A percentile compares a stretch with the other conserved stretches of the same genome.
These are phyloP conservation scores for Thamnaconus septentrionalis DNA, from an alignment of 2,113 vertebrate genomes.

Conservation along the genomic window DNA sequence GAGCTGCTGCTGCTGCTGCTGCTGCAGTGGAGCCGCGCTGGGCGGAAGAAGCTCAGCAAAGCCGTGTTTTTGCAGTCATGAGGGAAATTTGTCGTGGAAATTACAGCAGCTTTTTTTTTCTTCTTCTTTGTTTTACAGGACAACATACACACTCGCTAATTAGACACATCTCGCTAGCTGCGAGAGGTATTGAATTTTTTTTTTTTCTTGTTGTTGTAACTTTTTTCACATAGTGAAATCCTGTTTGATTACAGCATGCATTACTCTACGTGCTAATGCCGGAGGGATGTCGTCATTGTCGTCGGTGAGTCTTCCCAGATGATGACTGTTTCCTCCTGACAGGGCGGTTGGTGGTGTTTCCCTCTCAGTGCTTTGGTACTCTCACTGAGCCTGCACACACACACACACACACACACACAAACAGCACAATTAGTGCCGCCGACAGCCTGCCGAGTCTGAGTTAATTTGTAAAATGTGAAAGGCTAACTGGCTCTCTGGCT, in stretches of 20 bases:
- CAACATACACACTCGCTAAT: slow-evolving; percentile 73
- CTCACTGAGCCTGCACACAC: slow-evolving; percentile 63
- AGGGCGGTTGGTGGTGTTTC: slow-evolving; percentile 54
- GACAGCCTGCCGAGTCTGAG: slow-evolving; percentile 1
- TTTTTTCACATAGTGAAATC: slow-evolving; percentile 78
- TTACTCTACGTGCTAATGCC: slow-evolving; percentile 76
- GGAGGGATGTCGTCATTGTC: slow-evolving; percentile 36
- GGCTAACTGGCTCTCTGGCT: slow-evolving; percentile 5
- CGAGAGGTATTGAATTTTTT: slow-evolving; percentile 58
- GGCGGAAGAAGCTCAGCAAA: slow-evolving; percentile 61
- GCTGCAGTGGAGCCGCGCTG: slow-evolving; percentile 36
- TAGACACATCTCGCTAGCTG: slow-evolving; percentile 70
- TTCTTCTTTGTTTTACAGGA: slow-evolving; percentile 57
- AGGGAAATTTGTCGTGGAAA: slow-evolving; percentile 54
- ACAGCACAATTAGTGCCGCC: slow-evolving; percentile 9
- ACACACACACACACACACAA: slow-evolving; percentile 22
- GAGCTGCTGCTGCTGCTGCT: slow-evolving; percentile 55
- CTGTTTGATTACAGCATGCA: slow-evolving; percentile 78
- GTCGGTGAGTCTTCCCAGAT: slow-evolving; percentile 59
- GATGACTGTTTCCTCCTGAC: slow-evolving; percentile 53
- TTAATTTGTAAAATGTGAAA: not conserved
- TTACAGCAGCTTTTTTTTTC: slow-evolving; percentile 64
- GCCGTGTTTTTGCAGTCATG: slow-evolving; percentile 66
- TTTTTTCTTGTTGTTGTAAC: slow-evolving; percentile 3
- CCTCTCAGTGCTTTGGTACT: slow-evolving; percentile 73